These are phyloP conservation scores for Drosophila pegasa DNA, from an alignment of 2,888 invertebrate species.

Conservation along the genomic window DNA sequence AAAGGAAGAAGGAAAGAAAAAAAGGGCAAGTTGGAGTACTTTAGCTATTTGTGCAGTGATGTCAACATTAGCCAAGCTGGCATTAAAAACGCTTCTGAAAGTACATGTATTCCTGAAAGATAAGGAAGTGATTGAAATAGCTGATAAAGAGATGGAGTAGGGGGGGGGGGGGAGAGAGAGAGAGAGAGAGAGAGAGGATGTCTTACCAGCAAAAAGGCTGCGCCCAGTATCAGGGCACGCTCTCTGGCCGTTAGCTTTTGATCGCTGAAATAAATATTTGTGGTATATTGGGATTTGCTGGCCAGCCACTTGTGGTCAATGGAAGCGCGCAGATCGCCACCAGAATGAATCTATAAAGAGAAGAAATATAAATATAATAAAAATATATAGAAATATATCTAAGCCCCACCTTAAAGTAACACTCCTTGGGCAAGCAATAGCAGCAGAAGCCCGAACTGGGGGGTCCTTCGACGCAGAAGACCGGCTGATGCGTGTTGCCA, in stretches of 20 bases:
- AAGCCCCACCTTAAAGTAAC: conserved; percentile 76
- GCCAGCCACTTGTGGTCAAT: conserved; percentile 91
- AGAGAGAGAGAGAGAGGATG: too few species aligned
- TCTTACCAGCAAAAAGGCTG: conserved; percentile 92
- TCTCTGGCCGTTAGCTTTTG: conserved; percentile 89
- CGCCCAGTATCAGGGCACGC: conserved; percentile 92
- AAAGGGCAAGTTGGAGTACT: background rate
- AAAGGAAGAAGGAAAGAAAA: background rate
- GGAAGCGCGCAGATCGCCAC: conserved; percentile 84
- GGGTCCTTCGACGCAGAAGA: conserved; percentile 91
- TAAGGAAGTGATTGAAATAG: background rate
- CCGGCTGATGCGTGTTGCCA: conserved; percentile 86
- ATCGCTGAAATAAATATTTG: conserved; percentile 91
- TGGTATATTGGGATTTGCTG: conserved; percentile 89
- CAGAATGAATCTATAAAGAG: conserved; percentile 86
- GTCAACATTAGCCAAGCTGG: background rate
- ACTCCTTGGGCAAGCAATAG: conserved; percentile 84
- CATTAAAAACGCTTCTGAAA: conserved; percentile 80
- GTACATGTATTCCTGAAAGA: conserved; percentile 82
- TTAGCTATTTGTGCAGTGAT: background rate
- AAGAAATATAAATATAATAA: background rate
- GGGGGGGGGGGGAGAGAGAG: too few species aligned
- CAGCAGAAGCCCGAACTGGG: conserved; percentile 86
- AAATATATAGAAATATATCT: background rate
- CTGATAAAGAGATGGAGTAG: too few species aligned